Conservation (phyloP, 2,888 invertebrate genomes). For the Drosophila ezoana region DNA sequence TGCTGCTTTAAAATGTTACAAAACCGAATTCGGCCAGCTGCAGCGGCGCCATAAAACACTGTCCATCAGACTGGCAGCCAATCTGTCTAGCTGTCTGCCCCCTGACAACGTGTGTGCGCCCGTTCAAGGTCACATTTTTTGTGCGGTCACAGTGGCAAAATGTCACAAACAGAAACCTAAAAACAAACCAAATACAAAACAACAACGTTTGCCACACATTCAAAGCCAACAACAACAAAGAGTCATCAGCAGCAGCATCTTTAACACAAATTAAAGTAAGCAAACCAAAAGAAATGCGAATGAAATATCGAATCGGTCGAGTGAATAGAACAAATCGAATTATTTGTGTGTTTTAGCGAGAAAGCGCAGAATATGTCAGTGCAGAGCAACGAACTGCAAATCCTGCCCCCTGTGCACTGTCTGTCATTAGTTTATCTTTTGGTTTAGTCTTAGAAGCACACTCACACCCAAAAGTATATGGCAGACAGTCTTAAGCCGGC, state of each 20-base stretch:
- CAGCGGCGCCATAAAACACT: slow-evolving; percentile 45
- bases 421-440: slow-evolving; percentile 45
- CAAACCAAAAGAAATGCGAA: slow-evolving; percentile 18
- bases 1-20: slow-evolving; percentile 54
- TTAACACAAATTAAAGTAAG: slow-evolving; percentile 67
- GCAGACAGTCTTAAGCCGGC: slow-evolving; percentile 50
- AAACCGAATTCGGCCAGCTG: slow-evolving; percentile 32
- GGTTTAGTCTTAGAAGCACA: slow-evolving; percentile 33
- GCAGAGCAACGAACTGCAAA: slow-evolving; percentile 14
- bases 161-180: slow-evolving; percentile 66
- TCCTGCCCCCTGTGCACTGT: slow-evolving; percentile 10
- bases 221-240: slow-evolving; percentile 9
- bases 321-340: slow-evolving; percentile 22
- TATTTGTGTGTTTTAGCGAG: slow-evolving; percentile 24
- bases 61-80: slow-evolving; percentile 4
- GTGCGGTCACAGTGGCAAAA: slow-evolving; percentile 49
- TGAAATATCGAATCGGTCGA: slow-evolving; percentile 21
- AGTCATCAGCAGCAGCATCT: slow-evolving; percentile 18
- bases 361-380: neutral
- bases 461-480: slow-evolving; percentile 20
- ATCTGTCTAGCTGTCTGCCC: slow-evolving; percentile 13
- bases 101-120: slow-evolving; percentile 38
- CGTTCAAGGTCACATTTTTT: slow-evolving; percentile 64
- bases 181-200: slow-evolving; percentile 20
- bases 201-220: slow-evolving; percentile 21